Evolutionary conservation across 2,113 vertebrate genomes (phyloP).

Genomic region (Rhinolophus ferrumequinum): DNA sequence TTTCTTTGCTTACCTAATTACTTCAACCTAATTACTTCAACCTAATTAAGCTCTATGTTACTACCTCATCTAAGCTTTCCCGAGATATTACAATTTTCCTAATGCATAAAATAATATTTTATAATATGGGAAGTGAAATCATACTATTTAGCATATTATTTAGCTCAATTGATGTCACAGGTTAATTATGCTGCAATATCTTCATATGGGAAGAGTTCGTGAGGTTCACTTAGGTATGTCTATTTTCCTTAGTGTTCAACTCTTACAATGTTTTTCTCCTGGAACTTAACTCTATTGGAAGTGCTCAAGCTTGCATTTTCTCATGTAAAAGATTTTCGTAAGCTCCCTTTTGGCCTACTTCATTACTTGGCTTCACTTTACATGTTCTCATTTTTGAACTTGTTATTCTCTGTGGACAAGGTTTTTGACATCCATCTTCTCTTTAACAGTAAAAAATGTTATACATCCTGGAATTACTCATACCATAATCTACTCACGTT

Average conservation of each 20-base stretch:
- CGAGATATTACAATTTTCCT: background rate
- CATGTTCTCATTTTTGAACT: constrained; percentile 32
- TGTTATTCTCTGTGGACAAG: constrained; percentile 51
- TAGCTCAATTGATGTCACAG: background rate
- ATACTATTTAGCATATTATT: background rate
- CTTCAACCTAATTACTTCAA: background rate
- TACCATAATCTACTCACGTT: background rate
- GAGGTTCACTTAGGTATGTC: background rate
- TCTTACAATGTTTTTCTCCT: background rate
- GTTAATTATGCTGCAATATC: background rate
- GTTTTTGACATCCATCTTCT: constrained; percentile 44
- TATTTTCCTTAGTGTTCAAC: background rate
- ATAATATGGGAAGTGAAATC: background rate
- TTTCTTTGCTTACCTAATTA: constrained; percentile 1
- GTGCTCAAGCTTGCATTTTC: background rate
- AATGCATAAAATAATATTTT: background rate
- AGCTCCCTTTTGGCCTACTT: constrained; percentile 43
- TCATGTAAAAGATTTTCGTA: constrained; percentile 11
- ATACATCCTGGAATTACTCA: constrained; percentile 12
- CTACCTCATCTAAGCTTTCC: background rate
- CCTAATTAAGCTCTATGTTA: background rate
- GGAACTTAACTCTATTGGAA: background rate
- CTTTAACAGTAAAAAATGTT: constrained; percentile 8
- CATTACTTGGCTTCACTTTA: constrained; percentile 39
- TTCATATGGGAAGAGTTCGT: background rate